phyloP scores from a whole-genome alignment of 2,888 invertebrate species.

The Uropetala carovei region DNA sequence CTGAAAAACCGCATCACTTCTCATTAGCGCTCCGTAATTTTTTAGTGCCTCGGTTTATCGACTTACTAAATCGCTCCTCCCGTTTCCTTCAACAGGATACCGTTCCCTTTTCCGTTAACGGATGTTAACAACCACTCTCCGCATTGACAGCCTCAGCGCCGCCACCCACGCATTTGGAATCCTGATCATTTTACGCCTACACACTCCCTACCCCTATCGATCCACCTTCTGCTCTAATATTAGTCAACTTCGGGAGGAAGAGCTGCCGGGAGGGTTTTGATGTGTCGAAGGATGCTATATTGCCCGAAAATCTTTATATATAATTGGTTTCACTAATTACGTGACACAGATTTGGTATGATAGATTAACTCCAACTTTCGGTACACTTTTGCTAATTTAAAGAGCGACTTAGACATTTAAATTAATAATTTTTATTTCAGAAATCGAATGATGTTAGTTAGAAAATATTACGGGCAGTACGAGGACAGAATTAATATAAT shows the following conservation, averaged over 20 bases:
- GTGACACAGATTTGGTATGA: no score
- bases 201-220: conserved; percentile 27
- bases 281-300: not conserved
- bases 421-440: no score
- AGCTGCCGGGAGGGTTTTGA: not conserved
- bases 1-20: not conserved
- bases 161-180: conserved; percentile 35
- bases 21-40: conserved; percentile 30
- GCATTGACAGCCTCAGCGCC: not conserved
- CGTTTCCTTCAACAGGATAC: not conserved
- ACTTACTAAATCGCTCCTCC: not conserved
- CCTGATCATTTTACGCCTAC: conserved; percentile 38
- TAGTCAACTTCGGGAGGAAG: conserved; percentile 7
- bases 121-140: not conserved
- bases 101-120: not conserved
- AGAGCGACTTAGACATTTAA: no score
- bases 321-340: no score
- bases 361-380: no score
- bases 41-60: not conserved
- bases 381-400: no score
- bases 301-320: no score
- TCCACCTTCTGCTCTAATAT: not conserved
- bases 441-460: no score
- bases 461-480: no score
- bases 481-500: no score